Evolutionary conservation across 2,797 vertebrate genomes (phyloP).

Genomic region (Xerus rutilus): DNA sequence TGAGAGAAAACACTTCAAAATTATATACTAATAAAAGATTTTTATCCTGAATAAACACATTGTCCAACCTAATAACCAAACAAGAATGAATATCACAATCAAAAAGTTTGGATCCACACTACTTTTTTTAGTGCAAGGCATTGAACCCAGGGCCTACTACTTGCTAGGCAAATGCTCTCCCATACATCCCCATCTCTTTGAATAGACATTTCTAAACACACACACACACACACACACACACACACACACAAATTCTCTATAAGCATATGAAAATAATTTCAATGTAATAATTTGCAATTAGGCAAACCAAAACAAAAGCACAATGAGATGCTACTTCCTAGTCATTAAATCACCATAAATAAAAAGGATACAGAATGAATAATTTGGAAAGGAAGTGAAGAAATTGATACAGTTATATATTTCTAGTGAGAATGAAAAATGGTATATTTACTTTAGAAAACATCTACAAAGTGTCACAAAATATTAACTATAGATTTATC

Average conservation of each 20-base stretch:
- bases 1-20: background rate
- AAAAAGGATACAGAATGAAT: background rate
- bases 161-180: too few species aligned
- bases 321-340: background rate
- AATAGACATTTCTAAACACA: background rate
- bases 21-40: background rate
- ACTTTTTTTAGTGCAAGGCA: too few species aligned
- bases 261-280: background rate
- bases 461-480: background rate
- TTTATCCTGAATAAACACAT: background rate
- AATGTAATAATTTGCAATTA: background rate
- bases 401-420: background rate
- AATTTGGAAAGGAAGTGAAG: background rate
- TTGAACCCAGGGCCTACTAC: too few species aligned
- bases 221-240: background rate
- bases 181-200: background rate
- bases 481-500: background rate
- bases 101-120: background rate
- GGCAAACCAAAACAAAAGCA: background rate
- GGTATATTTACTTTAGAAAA: background rate
- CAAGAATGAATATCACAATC: background rate
- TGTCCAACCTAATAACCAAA: background rate
- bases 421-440: background rate
- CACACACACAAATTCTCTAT: background rate
- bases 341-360: background rate